Conservation (phyloP, 2,797 vertebrate genomes). For the Parambassis ranga region DNA sequence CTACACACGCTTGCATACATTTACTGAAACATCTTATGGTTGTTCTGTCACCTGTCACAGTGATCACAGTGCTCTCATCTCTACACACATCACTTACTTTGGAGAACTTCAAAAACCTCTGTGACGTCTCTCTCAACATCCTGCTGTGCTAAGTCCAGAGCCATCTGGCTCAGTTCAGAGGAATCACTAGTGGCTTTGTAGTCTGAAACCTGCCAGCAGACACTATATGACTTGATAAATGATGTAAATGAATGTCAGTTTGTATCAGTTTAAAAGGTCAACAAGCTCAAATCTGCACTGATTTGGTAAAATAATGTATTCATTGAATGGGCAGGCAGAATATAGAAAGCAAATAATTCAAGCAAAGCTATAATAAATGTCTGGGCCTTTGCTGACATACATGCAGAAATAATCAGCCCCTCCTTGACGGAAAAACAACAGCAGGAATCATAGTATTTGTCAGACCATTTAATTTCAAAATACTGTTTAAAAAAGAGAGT, state of each 20-base stretch:
- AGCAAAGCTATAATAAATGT: too few relatives aligned
- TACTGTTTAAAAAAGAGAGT: background rate
- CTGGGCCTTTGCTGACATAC: background rate
- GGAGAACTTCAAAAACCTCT: background rate
- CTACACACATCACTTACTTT: background rate
- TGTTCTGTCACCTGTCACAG: background rate
- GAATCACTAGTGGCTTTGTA: slow-evolving; percentile 10
- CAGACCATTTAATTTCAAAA: background rate
- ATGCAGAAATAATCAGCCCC: too few relatives aligned
- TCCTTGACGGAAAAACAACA: too few relatives aligned
- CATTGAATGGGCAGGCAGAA: too few relatives aligned
- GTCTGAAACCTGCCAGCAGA: background rate
- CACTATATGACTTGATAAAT: background rate
- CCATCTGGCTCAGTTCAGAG: slow-evolving; percentile 34
- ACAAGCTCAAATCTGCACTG: background rate
- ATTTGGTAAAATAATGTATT: too few relatives aligned
- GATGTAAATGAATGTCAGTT: slow-evolving; percentile 1
- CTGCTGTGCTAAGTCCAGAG: slow-evolving; percentile 10
- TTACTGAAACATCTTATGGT: background rate
- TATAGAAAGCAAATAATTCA: too few relatives aligned
- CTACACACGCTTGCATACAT: background rate
- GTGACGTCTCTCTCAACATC: slow-evolving; percentile 7
- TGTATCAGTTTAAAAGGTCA: background rate
- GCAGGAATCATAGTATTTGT: too few relatives aligned
- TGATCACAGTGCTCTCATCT: background rate